phyloP scores from a whole-genome alignment of 2,888 invertebrate species.

The Ceraclea dissimilis region DNA sequence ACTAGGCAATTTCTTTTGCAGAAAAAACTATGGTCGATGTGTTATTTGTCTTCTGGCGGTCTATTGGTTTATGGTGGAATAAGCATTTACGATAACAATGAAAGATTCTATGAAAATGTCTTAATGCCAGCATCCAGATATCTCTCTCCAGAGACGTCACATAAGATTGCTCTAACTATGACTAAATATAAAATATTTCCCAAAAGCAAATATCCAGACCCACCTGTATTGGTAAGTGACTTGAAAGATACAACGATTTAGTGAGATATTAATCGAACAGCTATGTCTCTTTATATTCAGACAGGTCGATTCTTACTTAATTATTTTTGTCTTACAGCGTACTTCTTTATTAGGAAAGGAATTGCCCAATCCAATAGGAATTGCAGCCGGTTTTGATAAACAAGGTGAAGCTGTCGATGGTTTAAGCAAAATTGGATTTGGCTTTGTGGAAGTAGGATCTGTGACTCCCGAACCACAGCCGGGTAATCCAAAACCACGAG shows the following conservation, averaged over 20 bases:
- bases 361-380: slow-evolving; percentile 87
- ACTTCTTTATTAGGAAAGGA: slow-evolving; percentile 62
- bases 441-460: slow-evolving; percentile 93
- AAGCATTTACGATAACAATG: slow-evolving; percentile 66
- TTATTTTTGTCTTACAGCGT: slow-evolving; percentile 55
- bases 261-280: background rate
- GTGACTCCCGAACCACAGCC: slow-evolving; percentile 89
- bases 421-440: slow-evolving; percentile 79
- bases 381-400: slow-evolving; percentile 98
- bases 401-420: slow-evolving; percentile 86
- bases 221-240: slow-evolving; percentile 54
- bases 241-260: background rate
- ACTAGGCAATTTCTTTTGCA: no score
- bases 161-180: slow-evolving; percentile 66
- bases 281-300: no score
- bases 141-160: slow-evolving; percentile 76
- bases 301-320: no score
- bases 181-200: slow-evolving; percentile 73
- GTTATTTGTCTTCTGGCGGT: slow-evolving; percentile 59
- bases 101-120: slow-evolving; percentile 66
- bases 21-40: slow-evolving; percentile 62
- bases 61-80: slow-evolving; percentile 57
- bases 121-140: slow-evolving; percentile 63
- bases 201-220: slow-evolving; percentile 50
- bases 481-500: slow-evolving; percentile 88